A percentile compares a stretch with the other conserved stretches of the same genome.
phyloP scores from a whole-genome alignment of 2,113 vertebrate genomes.

The Daphoenositta chrysoptera region DNA sequence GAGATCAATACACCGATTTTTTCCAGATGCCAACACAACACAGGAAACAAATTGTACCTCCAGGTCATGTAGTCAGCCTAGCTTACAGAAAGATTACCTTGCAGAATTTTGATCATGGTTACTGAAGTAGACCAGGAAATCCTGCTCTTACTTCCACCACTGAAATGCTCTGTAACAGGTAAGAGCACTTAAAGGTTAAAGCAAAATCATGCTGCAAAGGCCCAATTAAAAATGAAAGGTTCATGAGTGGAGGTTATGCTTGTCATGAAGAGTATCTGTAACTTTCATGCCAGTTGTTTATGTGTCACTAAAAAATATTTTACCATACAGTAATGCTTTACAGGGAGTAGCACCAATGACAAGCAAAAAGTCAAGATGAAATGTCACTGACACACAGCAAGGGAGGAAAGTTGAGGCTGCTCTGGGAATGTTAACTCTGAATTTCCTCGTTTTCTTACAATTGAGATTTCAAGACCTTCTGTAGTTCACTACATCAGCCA shows the following conservation, averaged over 20 bases:
- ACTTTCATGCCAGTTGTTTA: neutral
- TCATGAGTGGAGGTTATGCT: neutral
- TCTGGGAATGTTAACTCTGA: neutral
- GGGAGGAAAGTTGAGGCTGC: neutral
- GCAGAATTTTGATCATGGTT: neutral
- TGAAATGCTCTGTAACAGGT: neutral
- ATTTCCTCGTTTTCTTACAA: neutral
- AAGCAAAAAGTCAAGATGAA: neutral
- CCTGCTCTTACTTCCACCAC: neutral
- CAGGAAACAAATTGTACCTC: neutral
- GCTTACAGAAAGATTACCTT: neutral
- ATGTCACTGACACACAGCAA: neutral
- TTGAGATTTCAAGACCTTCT: neutral
- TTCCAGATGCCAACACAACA: neutral
- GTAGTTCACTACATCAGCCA: neutral
- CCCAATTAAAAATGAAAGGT: neutral
- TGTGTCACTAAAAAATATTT: neutral
- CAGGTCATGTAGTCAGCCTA: neutral
- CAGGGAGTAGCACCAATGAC: neutral
- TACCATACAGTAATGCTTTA: neutral
- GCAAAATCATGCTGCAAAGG: neutral
- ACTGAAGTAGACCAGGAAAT: neutral
- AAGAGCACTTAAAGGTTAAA: neutral
- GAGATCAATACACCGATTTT: neutral
- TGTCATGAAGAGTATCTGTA: neutral